Base-by-base conservation (phyloP, 2,888 invertebrate species). In the Orgyia antiqua region DNA sequence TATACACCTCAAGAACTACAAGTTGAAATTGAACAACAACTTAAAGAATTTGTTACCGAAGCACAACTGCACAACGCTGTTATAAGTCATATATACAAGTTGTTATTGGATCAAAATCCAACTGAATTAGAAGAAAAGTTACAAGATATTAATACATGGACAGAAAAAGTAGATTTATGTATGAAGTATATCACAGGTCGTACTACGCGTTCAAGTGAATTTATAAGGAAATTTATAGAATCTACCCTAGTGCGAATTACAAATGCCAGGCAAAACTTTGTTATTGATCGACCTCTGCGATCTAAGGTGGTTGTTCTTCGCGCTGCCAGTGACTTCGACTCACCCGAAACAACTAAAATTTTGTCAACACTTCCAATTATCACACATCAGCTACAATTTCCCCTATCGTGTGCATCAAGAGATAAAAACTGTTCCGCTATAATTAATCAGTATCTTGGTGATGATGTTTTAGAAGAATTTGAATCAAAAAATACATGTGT, bases 151-250 rank as follows among this genome's bases (percentile, higher is more conserved):
- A 21, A 1, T 4, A 30, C 36, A 4, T 45, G 52, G 48, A 7
- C 47, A 2, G 24, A 48, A 13, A 51, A 45, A 25, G 10, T 45
- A 9, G 45, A 47, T 4, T 10, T 21, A 24, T 40, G 46, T 29
- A 43, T 70, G n/a, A 46, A 50, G 0, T 34, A 41, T 1, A 29
- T 77, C 8, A 38, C 61, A 13, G 54, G 57, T 0, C 46, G 39
- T 6, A 57, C 67, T 0, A 31, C 56, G 0, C 52, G 66, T 25
- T 66, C 76, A 0, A 37, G 47, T 3, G 73, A 73, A 36, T 76
- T 74, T 36, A 45, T 56, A 0, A 53, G 55, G 10, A 51, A 50
- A 5, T 31, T 63, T 0, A 54, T 76, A 4, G 55, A 68, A 18
- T 31, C 57, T 1, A 63, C 69, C 1, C 58, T 65, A 33, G 42